phyloP scores from a whole-genome alignment of 2,113 vertebrate species.

The Melanotaenia duboulayi region DNA sequence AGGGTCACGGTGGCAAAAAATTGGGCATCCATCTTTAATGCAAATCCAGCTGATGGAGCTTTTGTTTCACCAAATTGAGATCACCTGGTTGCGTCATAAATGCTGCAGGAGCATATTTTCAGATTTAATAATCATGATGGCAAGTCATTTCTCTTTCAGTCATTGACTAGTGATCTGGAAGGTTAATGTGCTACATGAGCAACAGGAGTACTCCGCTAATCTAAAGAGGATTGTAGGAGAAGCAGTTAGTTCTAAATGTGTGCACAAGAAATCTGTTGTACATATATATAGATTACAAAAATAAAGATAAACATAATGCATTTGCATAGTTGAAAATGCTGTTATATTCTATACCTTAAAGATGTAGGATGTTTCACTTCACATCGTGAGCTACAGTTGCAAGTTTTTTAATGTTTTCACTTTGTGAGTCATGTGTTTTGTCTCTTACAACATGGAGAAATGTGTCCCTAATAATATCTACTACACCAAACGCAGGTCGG shows the following conservation, averaged over 20 bases:
- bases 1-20: slow-evolving; percentile 68
- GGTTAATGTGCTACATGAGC: slow-evolving; percentile 89
- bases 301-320: background rate
- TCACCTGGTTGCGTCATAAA: slow-evolving; percentile 60
- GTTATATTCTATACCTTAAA: no score
- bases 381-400: no score
- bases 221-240: slow-evolving; percentile 37
- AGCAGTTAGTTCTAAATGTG: slow-evolving; percentile 27
- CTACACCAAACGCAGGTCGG: background rate
- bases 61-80: slow-evolving; percentile 63
- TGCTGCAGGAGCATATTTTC: slow-evolving; percentile 84
- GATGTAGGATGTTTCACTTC: no score
- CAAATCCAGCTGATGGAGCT: slow-evolving; percentile 63
- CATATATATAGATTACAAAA: background rate
- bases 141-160: slow-evolving; percentile 87
- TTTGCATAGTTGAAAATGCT: background rate
- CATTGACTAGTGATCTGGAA: slow-evolving; percentile 84
- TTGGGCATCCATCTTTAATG: slow-evolving; percentile 76
- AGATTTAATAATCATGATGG: slow-evolving; percentile 86
- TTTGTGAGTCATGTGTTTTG: background rate
- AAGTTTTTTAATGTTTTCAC: background rate
- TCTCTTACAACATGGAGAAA: background rate
- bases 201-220: slow-evolving; percentile 51
- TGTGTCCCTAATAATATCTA: background rate
- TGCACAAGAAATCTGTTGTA: slow-evolving; percentile 7